Evolutionary conservation across 2,888 invertebrate species (phyloP).

Genomic region (Drosophila planitibia): DNA sequence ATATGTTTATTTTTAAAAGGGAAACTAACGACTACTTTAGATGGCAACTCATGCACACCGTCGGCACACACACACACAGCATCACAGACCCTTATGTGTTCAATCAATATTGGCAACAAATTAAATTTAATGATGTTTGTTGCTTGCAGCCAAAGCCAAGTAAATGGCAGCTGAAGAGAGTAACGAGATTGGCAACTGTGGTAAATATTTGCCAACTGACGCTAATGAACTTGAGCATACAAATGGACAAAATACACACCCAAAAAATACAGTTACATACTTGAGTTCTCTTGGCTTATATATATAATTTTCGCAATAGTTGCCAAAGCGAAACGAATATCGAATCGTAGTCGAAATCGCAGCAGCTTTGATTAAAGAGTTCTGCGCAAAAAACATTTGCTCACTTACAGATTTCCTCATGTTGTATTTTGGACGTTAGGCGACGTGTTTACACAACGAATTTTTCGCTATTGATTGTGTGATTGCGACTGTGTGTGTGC

Average conservation of each 20-base stretch:
- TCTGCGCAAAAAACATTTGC: slow-evolving; percentile 50
- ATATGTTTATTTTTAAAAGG: background rate
- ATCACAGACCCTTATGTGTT: slow-evolving; percentile 20
- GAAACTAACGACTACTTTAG: background rate
- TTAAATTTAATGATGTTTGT: slow-evolving; percentile 80
- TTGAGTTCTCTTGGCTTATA: background rate
- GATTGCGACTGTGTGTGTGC: slow-evolving; percentile 30
- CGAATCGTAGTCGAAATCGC: slow-evolving; percentile 8
- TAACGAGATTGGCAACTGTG: slow-evolving; percentile 60
- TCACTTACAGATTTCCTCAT: slow-evolving; percentile 48
- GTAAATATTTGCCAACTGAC: slow-evolving; percentile 80
- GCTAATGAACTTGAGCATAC: slow-evolving; percentile 80
- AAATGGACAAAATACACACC: slow-evolving; percentile 53
- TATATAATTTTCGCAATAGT: slow-evolving; percentile 50
- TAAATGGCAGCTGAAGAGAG: slow-evolving; percentile 23
- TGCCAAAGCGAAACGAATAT: slow-evolving; percentile 13
- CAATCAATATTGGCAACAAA: slow-evolving; percentile 77
- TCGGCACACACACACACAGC: background rate
- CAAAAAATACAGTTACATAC: background rate
- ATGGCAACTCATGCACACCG: background rate
- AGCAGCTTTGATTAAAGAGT: slow-evolving; percentile 66
- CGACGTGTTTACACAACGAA: slow-evolving; percentile 72
- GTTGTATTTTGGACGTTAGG: slow-evolving; percentile 30
- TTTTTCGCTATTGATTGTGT: slow-evolving; percentile 71
- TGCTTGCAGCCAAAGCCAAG: slow-evolving; percentile 59